Base-by-base conservation (phyloP, 2,888 invertebrate species). In the Temnothorax unifasciatus region DNA sequence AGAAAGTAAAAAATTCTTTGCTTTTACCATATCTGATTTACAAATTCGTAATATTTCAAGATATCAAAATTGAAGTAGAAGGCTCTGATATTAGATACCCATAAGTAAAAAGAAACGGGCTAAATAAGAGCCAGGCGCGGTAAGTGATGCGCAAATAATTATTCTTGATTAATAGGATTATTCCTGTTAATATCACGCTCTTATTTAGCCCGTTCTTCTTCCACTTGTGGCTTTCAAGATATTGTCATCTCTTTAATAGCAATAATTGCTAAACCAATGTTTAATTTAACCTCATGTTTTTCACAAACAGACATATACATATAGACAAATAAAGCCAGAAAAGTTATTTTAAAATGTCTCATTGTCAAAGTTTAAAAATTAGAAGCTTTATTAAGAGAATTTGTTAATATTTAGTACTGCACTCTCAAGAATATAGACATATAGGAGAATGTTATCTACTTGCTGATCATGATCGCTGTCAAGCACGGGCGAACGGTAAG, bases 381-480 rank as follows among this genome's bases (percentile, higher is more conserved):
- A 21, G 6, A 44, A 21, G 13, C 3, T 64, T 41, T 64, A 21
- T 41, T 8, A 3, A 38, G 13, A 64, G 6, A 69, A 54, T 21
- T 21, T 4, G 4, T 9, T 38, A 41, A 29, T 25, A 41, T 57
- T 73, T 52, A 11, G 4, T 15, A 18, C 47, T 44, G 2, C 1
- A 59, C 6, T 59, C 2, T 59, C 29, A 25, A 44, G 21, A 38
- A 1, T 63, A 18, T 15, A 41, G 2, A 44, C 0, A 44, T 66
- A 25, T 15, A 47, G 41, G 13, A 59, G 13, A 41, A n/a, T 54
- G 25, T 44, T 25, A 76, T 52, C 41, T 77, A 77, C 77, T 68
- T 77, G 76, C 18, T 77, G 68, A 54, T 54, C 76, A n/a, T 38
- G 52, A 64, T 54, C n/a, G 21, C 34, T 29, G 25, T 66, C 41